Percentiles rank a stretch among this genome's conserved stretches.
These are phyloP conservation scores for Sycobia sp. DNA, from an alignment of 1,140 invertebrate species.

Conservation along the genomic window DNA sequence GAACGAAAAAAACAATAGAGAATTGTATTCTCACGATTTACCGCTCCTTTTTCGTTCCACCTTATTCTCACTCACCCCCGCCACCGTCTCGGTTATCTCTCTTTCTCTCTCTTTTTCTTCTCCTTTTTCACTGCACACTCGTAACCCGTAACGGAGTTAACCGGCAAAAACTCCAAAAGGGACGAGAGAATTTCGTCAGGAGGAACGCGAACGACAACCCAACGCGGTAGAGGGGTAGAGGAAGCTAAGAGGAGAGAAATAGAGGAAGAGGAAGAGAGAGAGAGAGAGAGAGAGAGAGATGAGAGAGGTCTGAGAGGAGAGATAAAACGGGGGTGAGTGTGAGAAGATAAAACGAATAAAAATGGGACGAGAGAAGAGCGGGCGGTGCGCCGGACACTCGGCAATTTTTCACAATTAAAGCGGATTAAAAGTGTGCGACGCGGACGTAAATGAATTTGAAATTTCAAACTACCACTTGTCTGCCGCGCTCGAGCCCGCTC, in stretches of 20 bases:
- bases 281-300: background rate
- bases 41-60: background rate
- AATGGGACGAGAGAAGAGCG: too few relatives aligned
- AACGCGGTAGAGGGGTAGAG: too few relatives aligned
- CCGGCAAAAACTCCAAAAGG: constrained; percentile 1
- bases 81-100: too few relatives aligned
- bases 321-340: background rate
- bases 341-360: constrained; percentile 6
- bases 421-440: constrained; percentile 48
- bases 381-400: constrained; percentile 11
- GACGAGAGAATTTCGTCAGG: constrained; percentile 5
- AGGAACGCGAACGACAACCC: too few relatives aligned
- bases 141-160: constrained; percentile 22
- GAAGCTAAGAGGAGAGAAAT: background rate
- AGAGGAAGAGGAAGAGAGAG: background rate
- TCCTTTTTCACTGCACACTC: background rate
- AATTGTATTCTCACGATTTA: constrained; percentile 4
- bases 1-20: background rate
- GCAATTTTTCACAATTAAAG: constrained; percentile 53
- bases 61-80: background rate
- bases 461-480: constrained; percentile 47
- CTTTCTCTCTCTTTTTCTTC: background rate
- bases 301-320: background rate
- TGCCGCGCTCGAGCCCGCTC: too few relatives aligned
- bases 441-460: constrained; percentile 51